These are phyloP conservation scores for Rhingia rostrata DNA, from an alignment of 2,888 invertebrate genomes.

Conservation along the genomic window DNA sequence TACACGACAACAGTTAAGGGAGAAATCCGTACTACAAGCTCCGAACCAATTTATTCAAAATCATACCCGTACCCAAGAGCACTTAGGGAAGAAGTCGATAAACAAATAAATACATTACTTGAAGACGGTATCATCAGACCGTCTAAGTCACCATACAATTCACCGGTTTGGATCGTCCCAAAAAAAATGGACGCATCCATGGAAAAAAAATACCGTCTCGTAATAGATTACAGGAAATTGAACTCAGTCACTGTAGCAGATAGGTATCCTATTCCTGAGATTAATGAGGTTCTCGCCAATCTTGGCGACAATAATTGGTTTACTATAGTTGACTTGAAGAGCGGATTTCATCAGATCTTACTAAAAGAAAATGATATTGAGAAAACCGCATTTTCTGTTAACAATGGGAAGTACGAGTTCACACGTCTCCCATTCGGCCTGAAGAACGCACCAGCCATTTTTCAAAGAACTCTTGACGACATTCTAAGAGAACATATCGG, in stretches of 20 bases:
- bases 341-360: constrained; percentile 27
- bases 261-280: no score
- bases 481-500: constrained; percentile 31
- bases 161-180: constrained; percentile 13
- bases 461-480: constrained; percentile 29
- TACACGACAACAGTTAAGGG: constrained; percentile 35
- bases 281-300: constrained; percentile 40
- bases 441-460: constrained; percentile 31
- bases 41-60: no score
- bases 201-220: constrained; percentile 37
- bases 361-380: constrained; percentile 27
- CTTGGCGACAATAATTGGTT: constrained; percentile 20
- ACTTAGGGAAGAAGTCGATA: constrained; percentile 39
- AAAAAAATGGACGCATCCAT: constrained; percentile 1
- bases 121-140: constrained; percentile 34
- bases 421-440: constrained; percentile 29
- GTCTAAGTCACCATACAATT: constrained; percentile 36
- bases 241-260: constrained; percentile 13
- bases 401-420: constrained; percentile 29
- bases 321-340: constrained; percentile 49
- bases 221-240: constrained; percentile 54
- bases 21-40: no score
- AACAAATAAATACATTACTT: constrained; percentile 24
- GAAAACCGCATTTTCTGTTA: constrained; percentile 38
- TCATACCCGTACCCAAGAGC: no score